These are phyloP conservation scores for Zaprionus vittiger DNA, from an alignment of 1,140 invertebrate species.

Conservation along the genomic window DNA sequence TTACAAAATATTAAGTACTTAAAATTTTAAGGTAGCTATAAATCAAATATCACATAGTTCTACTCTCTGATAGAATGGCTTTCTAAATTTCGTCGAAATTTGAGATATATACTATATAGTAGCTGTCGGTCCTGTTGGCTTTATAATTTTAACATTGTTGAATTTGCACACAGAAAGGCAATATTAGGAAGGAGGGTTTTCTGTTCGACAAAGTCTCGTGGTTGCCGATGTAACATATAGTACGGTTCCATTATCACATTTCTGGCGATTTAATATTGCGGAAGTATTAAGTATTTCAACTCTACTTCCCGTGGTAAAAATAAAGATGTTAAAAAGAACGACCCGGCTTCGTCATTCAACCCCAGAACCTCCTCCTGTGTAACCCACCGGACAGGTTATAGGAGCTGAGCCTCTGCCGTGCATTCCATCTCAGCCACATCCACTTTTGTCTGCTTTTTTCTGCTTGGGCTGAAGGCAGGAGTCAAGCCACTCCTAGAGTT, in stretches of 20 bases:
- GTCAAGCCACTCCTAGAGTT: conserved; percentile 45
- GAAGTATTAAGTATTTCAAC: conserved; percentile 71
- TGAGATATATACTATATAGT: too few relatives aligned
- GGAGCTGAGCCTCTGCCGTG: conserved; percentile 22
- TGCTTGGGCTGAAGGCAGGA: conserved; percentile 28
- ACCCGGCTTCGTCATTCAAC: background rate
- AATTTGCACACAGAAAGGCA: conserved; percentile 67
- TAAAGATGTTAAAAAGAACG: conserved; percentile 30
- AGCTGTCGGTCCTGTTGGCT: too few relatives aligned
- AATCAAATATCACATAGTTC: too few relatives aligned
- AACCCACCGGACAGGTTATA: conserved; percentile 3
- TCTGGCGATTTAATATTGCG: conserved; percentile 69
- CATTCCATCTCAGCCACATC: conserved; percentile 13
- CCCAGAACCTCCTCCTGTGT: background rate
- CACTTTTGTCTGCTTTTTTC: conserved; percentile 70
- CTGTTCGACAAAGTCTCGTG: conserved; percentile 18
- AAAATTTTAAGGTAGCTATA: too few relatives aligned
- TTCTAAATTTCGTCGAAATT: too few relatives aligned
- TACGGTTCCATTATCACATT: conserved; percentile 66
- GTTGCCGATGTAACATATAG: background rate
- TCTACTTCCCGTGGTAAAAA: conserved; percentile 38
- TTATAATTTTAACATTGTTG: conserved; percentile 80
- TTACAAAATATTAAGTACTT: too few relatives aligned
- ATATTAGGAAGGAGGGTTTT: conserved; percentile 1
- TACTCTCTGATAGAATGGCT: too few relatives aligned